phyloP scores from a whole-genome alignment of 2,888 invertebrate genomes.

The Scaptodrosophila latifasciaeformis region DNA sequence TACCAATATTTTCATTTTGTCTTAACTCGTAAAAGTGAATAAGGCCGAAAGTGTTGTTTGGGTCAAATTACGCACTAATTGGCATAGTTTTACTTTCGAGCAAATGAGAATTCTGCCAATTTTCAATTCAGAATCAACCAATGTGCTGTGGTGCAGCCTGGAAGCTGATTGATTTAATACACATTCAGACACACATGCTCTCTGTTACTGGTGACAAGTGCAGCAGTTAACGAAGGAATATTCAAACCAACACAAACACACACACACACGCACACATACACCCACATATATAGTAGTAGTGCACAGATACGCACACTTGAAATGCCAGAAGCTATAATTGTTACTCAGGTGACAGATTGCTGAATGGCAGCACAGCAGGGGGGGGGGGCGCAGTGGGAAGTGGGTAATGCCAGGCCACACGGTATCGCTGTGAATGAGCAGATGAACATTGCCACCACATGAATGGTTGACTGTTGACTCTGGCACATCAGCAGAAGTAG shows the following conservation, averaged over 20 bases:
- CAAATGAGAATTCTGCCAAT: too few relatives aligned
- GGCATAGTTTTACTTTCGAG: too few relatives aligned
- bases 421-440: too few relatives aligned
- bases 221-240: slow-evolving; percentile 49
- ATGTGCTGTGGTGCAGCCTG: slow-evolving; percentile 18
- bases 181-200: neutral
- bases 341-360: slow-evolving; percentile 69
- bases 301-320: slow-evolving; percentile 50
- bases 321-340: slow-evolving; percentile 68
- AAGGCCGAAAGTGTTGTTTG: too few relatives aligned
- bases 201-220: slow-evolving; percentile 34
- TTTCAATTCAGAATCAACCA: slow-evolving; percentile 3
- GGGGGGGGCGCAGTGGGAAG: neutral
- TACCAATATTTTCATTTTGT: too few relatives aligned
- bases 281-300: slow-evolving; percentile 18
- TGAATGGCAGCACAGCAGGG: slow-evolving; percentile 48
- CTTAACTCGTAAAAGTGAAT: too few relatives aligned
- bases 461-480: too few relatives aligned
- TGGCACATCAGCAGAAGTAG: neutral
- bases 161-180: slow-evolving; percentile 4
- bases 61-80: too few relatives aligned
- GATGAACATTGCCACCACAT: too few relatives aligned
- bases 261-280: slow-evolving; percentile 12
- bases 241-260: slow-evolving; percentile 14
- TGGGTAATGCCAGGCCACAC: neutral